A percentile compares a stretch with the other conserved stretches of the same genome.
These are phyloP conservation scores for Ooceraea biroi DNA, from an alignment of 1,140 invertebrate species.

Conservation along the genomic window DNA sequence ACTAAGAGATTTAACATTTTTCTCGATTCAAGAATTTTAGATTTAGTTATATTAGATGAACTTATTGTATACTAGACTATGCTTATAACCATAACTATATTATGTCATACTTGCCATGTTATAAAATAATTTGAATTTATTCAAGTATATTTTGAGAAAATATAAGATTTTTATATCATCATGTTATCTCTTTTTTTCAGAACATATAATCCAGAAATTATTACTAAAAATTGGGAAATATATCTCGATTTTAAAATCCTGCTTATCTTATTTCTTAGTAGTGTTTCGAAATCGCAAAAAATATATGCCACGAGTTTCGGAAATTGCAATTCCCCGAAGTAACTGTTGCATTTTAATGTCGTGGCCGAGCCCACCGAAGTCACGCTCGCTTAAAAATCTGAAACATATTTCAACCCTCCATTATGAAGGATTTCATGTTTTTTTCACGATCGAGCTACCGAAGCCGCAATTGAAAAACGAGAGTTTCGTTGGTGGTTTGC, in stretches of 20 bases:
- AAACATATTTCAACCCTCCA: constrained; percentile 16
- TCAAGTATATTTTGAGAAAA: neutral
- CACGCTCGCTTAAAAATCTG: constrained; percentile 43
- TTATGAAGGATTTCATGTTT: constrained; percentile 28
- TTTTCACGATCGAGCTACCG: constrained; percentile 2
- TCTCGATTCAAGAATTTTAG: no score
- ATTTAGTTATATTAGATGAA: no score
- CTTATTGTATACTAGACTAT: no score
- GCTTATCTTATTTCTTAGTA: neutral
- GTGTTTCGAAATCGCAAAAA: neutral
- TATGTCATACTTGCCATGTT: no score
- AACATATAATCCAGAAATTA: neutral
- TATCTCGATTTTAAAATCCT: constrained; percentile 6
- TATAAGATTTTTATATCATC: no score
- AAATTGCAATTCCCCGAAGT: constrained; percentile 64
- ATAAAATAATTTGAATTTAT: no score
- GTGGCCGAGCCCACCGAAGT: constrained; percentile 11
- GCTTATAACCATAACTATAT: no score
- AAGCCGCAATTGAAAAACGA: neutral
- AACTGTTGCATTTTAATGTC: constrained; percentile 67
- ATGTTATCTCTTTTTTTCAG: neutral
- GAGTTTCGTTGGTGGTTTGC: neutral
- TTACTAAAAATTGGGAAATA: neutral
- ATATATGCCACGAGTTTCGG: constrained; percentile 27
- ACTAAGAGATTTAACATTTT: neutral